A percentile compares a stretch with the other conserved stretches of the same genome.
Evolutionary conservation across 2,113 vertebrate species (phyloP).

Genomic region (Campylomormyrus tamandua): DNA sequence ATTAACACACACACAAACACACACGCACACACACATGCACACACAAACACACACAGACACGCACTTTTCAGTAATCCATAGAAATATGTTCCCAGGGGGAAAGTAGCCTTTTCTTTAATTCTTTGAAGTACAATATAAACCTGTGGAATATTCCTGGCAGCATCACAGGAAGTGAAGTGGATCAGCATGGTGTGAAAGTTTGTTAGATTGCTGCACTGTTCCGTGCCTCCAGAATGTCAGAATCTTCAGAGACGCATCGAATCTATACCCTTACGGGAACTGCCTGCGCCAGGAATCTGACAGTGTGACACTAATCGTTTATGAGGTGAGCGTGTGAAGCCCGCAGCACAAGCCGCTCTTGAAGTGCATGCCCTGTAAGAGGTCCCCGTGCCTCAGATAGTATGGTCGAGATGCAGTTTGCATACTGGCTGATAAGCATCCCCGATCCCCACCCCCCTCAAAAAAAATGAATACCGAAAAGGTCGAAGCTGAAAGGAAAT

Average conservation of each 20-base stretch:
- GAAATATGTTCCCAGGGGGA: neutral
- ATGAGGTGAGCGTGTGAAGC: neutral
- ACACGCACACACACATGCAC: too few species aligned
- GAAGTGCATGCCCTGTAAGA: neutral
- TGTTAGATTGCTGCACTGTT: neutral
- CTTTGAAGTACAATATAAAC: neutral
- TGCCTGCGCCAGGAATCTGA: neutral
- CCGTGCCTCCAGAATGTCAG: neutral
- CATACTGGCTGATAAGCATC: neutral
- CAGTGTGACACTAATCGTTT: neutral
- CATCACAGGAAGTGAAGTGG: neutral
- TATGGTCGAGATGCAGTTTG: neutral
- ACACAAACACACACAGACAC: too few species aligned
- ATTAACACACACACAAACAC: neutral
- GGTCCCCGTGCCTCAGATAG: neutral
- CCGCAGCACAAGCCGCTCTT: neutral
- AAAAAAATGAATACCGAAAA: neutral
- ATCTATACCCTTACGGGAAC: neutral
- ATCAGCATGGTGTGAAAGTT: neutral
- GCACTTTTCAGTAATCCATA: neutral
- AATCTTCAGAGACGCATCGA: neutral
- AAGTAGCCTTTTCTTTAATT: neutral
- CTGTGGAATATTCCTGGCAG: neutral
- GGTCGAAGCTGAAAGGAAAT: slow-evolving; percentile 2
- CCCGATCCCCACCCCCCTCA: neutral